These are phyloP conservation scores for Scaptomyza flava DNA, from an alignment of 2,888 invertebrate species.

Conservation along the genomic window DNA sequence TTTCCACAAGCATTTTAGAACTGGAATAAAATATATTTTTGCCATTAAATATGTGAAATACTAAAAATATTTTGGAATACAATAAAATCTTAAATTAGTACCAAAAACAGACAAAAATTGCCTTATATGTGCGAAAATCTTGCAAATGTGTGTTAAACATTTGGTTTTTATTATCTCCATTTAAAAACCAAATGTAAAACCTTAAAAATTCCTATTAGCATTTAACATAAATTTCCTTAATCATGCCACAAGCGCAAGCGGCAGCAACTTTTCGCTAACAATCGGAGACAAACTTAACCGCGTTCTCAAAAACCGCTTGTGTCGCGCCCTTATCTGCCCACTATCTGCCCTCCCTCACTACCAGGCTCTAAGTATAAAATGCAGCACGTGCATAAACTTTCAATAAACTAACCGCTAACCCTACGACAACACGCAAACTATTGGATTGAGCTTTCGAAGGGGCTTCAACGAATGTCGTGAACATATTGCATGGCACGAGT, in stretches of 20 bases:
- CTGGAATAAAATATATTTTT: too few relatives aligned
- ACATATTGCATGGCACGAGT: slow-evolving; percentile 14
- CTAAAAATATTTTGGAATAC: too few relatives aligned
- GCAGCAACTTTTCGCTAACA: slow-evolving; percentile 10
- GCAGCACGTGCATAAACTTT: slow-evolving; percentile 47
- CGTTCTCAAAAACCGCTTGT: slow-evolving; percentile 22
- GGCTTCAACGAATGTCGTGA: not conserved
- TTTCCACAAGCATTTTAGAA: too few relatives aligned
- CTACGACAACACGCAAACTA: slow-evolving; percentile 17
- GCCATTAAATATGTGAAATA: too few relatives aligned
- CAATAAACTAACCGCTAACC: slow-evolving; percentile 30
- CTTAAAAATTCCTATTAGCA: not conserved
- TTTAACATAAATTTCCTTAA: slow-evolving; percentile 17
- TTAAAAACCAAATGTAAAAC: not conserved
- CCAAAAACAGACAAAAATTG: too few relatives aligned
- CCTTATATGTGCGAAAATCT: too few relatives aligned
- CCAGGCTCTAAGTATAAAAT: slow-evolving; percentile 20
- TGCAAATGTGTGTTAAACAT: too few relatives aligned
- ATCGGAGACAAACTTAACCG: slow-evolving; percentile 31
- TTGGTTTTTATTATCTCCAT: not conserved
- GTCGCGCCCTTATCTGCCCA: slow-evolving; percentile 7
- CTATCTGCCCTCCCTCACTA: not conserved
- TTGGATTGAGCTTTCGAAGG: not conserved
- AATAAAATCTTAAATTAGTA: too few relatives aligned
- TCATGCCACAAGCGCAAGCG: slow-evolving; percentile 20